Evolutionary conservation across 2,888 invertebrate species (phyloP), one percentile per base, ranked within the genome.

Genomic region (Thymelicus lineola): DNA sequence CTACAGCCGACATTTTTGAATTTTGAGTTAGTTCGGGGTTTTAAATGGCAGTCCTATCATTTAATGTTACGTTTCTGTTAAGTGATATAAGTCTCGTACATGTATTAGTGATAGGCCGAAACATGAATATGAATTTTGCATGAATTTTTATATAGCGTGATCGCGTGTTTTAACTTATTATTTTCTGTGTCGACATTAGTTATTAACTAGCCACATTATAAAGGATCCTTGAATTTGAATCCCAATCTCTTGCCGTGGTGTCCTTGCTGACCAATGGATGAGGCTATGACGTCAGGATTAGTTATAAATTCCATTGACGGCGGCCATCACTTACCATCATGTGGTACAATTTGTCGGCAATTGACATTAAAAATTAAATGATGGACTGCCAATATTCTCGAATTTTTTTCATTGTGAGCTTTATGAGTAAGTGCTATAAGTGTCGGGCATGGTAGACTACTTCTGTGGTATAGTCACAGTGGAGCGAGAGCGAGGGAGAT

Each of bases 21-120:
- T 93, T 28, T 93, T 90, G 89, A 90, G 92, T 93, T 92, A 90
- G 92, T 90, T 91, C 90, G 81, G 82, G 86, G 86, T 83, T 83
- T 83, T 73, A 75, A 77, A 74, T 73, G 87, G 91, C 91, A 90
- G 91, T 89, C 86, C 85, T 80, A 81, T 83, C 82, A 78, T 83
- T 87, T 84, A 80, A 83, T 75, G 71, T 75, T 73, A 72, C 69
- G 72, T 73, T 64, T 68, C 66, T 17, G 35, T 55, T 69, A 65
- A 65, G 65, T 70, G 60, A 53, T 64, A 64, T 58, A 69, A 68
- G 69, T 60, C 48, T 66, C 45, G 7, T 57, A 53, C 46, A 45
- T 64, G 53, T 64, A 53, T 64, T 70, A 69, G 45, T 64, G 17
- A 64, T 64, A 70, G 64, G 70, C 14, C 59, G 50, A 64, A 42